Evolutionary conservation across 2,888 invertebrate species (phyloP).

Genomic region (Myopa tessellatipennis): DNA sequence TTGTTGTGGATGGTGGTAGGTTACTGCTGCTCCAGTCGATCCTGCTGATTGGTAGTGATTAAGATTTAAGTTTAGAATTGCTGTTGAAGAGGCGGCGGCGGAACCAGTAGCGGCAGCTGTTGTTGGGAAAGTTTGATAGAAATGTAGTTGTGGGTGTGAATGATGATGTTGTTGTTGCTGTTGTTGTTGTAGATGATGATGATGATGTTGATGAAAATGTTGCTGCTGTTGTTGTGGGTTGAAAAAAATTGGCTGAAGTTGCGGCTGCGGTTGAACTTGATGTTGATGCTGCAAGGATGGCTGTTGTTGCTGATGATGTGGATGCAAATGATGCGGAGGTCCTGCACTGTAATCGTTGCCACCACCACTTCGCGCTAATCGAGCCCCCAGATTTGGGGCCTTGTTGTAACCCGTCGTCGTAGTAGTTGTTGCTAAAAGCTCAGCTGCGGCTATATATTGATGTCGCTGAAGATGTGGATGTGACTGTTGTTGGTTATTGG

Average conservation of each 20-base stretch:
- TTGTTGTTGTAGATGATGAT: conserved; percentile 48
- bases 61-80: conserved; percentile 72
- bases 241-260: conserved; percentile 45
- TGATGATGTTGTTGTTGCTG: conserved; percentile 50
- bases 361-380: conserved; percentile 58
- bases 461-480: conserved; percentile 44
- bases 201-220: conserved; percentile 52
- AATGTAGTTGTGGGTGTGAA: conserved; percentile 59
- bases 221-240: conserved; percentile 52
- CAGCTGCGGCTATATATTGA: conserved; percentile 47
- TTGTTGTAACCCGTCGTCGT: conserved; percentile 64
- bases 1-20: conserved; percentile 54
- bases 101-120: conserved; percentile 54
- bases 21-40: conserved; percentile 39
- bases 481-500: conserved; percentile 44
- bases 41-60: conserved; percentile 67
- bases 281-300: conserved; percentile 56
- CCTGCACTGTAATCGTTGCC: conserved; percentile 50
- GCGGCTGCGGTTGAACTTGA: conserved; percentile 44
- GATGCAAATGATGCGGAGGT: conserved; percentile 48
- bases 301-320: conserved; percentile 51
- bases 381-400: conserved; percentile 66
- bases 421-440: conserved; percentile 54
- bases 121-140: conserved; percentile 56
- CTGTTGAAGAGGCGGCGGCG: conserved; percentile 54